A percentile compares a stretch with the other conserved stretches of the same genome.
These are phyloP conservation scores for Rhineura floridana DNA, from an alignment of 2,113 vertebrate genomes.

Conservation along the genomic window DNA sequence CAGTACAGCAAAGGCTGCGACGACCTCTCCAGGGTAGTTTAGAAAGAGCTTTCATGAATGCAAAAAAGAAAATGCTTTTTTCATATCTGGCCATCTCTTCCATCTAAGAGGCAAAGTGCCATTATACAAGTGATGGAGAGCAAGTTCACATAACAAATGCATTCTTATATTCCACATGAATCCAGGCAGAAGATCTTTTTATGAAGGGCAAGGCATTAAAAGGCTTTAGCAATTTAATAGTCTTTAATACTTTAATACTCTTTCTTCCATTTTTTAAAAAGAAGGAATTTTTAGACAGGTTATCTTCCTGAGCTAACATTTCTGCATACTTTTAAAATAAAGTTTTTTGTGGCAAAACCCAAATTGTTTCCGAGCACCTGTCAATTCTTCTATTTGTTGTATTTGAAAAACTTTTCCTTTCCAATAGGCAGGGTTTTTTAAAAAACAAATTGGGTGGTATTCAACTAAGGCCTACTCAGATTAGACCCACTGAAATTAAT, in stretches of 20 bases:
- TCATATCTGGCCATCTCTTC: background rate
- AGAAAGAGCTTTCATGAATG: conserved; percentile 36
- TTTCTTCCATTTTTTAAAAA: background rate
- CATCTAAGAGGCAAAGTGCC: background rate
- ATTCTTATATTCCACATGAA: background rate
- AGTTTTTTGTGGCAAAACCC: conserved; percentile 45
- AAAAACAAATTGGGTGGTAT: too few species aligned
- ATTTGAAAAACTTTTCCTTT: background rate
- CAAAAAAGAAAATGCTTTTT: conserved; percentile 1
- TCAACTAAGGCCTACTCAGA: too few species aligned
- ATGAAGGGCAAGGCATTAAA: conserved; percentile 12
- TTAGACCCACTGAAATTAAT: too few species aligned
- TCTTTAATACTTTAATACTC: too few species aligned
- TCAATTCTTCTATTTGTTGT: background rate
- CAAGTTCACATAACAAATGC: background rate
- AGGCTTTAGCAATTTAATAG: background rate
- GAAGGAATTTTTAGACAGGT: conserved; percentile 22
- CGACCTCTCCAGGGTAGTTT: conserved; percentile 62
- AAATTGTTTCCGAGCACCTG: conserved; percentile 54
- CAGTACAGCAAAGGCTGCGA: conserved; percentile 51
- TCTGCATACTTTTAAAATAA: conserved; percentile 15
- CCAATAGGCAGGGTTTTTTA: background rate
- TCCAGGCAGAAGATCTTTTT: conserved; percentile 24
- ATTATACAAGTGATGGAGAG: background rate
- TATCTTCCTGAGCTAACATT: background rate